A percentile compares a stretch with the other conserved stretches of the same genome.
Evolutionary conservation across 1,140 invertebrate genomes (phyloP).

Genomic region (Rhopalosiphum padi): DNA sequence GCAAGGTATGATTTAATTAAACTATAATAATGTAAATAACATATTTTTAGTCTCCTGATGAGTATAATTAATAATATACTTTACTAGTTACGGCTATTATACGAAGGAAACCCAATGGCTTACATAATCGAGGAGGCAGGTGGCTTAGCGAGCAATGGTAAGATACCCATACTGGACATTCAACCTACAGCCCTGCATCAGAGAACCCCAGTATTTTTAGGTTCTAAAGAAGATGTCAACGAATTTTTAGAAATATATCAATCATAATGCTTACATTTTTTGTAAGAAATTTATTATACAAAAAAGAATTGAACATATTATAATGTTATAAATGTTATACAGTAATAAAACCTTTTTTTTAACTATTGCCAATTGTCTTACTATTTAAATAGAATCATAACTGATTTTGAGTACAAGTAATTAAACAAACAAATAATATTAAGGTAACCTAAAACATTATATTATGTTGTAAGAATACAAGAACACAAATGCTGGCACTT

Average conservation of each 20-base stretch:
- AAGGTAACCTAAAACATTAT: background rate
- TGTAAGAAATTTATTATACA: background rate
- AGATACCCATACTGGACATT: conserved; percentile 88
- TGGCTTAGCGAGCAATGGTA: conserved; percentile 83
- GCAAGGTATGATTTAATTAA: conserved; percentile 76
- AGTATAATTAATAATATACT: background rate
- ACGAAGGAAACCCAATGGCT: conserved; percentile 98
- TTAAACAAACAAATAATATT: background rate
- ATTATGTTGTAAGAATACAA: background rate
- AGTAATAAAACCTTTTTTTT: background rate
- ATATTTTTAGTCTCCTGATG: background rate
- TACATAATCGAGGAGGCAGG: conserved; percentile 87
- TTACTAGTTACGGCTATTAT: conserved; percentile 88
- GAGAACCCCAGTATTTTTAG: conserved; percentile 90
- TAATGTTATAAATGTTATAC: background rate
- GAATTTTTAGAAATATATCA: conserved; percentile 74
- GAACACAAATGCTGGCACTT: background rate
- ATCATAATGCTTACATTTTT: conserved; percentile 19
- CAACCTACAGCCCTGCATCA: conserved; percentile 87
- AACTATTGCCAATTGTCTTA: background rate
- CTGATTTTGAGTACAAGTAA: background rate
- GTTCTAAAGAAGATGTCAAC: conserved; percentile 91
- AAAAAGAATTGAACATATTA: background rate
- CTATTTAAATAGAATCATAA: background rate
- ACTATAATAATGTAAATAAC: background rate